Base-by-base conservation (phyloP, 2,888 invertebrate genomes). In the Zygaena filipendulae region DNA sequence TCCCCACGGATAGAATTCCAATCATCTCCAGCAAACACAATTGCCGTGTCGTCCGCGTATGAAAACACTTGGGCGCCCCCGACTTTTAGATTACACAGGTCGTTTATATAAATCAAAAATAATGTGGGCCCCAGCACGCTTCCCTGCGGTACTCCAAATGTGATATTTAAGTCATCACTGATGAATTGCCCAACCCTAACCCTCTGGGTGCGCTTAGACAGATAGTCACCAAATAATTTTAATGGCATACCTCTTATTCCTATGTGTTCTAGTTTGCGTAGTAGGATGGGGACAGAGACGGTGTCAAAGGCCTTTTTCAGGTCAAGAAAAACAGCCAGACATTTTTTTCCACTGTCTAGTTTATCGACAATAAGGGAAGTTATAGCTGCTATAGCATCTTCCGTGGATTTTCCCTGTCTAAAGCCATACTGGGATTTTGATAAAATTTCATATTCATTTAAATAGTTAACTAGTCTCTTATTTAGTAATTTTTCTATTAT, bases 281-380 rank as follows among this genome's bases (percentile, higher is more conserved):
- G 4, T 6, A 35, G 26, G 7, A 26, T 9, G 10, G 36, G 26
- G n/a, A 33, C 13, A 4, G 31, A 30, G n/a, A 39, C 33, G 1
- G 39, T 35, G 18, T 39, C 39, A 23, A 38, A 38, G 5, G 39
- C 38, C 23, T 38, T 36, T 13, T 28, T 26, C 3, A 34, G 21
- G 13, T 34, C 32, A 18, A 38, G n/a, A 25, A 38, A 40, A 6
- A 40, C 28, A 1, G 32, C 20, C n/a, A 37, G 11, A 21, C 25
- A 26, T 23, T 40, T 40, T 10, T 27, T 21, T 3, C 23, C 23
- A 6, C 12, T 19, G 10, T 39, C 33, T 11, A 39, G 7, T 12
- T 32, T 25, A 3, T 25, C 21, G 2, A 23, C 27, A 11, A 37
- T 26, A n/a, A 21, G 11, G n/a, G 30, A 10, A 13, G 26, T 29